A percentile compares a stretch with the other conserved stretches of the same genome.
Conservation (phyloP, 2,888 invertebrate species). For the Gisinianus flammeolus region DNA sequence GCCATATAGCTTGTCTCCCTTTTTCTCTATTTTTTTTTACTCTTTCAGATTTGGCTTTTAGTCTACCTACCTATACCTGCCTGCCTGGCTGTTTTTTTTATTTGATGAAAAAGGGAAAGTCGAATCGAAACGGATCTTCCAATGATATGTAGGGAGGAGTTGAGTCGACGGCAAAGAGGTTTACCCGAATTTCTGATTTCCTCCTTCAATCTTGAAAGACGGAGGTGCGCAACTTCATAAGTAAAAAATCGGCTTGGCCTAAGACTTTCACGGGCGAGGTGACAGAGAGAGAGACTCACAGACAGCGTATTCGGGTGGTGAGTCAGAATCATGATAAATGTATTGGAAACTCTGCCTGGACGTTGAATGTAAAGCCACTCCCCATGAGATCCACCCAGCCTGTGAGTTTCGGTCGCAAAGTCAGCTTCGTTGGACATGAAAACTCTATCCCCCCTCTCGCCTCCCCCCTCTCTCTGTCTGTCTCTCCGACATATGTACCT, state of each 20-base stretch:
- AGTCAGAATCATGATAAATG: conserved; percentile 8
- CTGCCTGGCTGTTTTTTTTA: neutral
- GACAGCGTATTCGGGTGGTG: neutral
- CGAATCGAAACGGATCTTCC: neutral
- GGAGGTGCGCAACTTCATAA: conserved; percentile 16
- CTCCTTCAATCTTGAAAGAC: neutral
- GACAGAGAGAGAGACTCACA: neutral
- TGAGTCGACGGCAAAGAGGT: neutral
- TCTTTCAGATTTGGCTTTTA: neutral
- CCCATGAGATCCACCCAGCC: conserved; percentile 22
- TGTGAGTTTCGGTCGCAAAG: conserved; percentile 22
- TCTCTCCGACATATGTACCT: too few species aligned
- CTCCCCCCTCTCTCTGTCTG: neutral
- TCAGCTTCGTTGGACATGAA: neutral
- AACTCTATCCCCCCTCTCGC: neutral
- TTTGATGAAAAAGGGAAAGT: neutral
- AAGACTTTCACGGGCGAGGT: neutral
- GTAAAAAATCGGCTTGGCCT: conserved; percentile 14
- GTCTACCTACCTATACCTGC: neutral
- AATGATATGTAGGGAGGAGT: conserved; percentile 10
- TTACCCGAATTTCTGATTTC: conserved; percentile 13
- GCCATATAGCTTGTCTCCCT: neutral
- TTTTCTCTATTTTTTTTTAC: neutral
- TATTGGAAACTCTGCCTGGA: neutral
- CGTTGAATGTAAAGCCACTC: conserved; percentile 19